Evolutionary conservation across 2,888 invertebrate species (phyloP), one percentile per base, ranked within the genome.

Genomic region (Iphiclides podalirius): DNA sequence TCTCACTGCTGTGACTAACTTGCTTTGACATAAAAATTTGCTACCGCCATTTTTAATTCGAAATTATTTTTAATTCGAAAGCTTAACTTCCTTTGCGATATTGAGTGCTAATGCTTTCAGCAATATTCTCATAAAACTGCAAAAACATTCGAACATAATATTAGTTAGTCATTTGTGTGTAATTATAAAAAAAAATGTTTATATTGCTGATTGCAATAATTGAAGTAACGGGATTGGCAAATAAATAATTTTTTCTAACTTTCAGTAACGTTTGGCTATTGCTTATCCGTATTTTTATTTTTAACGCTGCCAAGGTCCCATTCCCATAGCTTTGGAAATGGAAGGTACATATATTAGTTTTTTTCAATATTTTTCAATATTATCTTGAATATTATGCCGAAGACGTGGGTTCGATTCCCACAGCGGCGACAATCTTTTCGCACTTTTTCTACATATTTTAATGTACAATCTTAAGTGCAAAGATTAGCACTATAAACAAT

Each of bases 261-360:
- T n/a, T n/a, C n/a, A n/a, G n/a, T n/a, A n/a, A n/a, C n/a, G n/a
- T 38, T 40, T n/a, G 13, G 50, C 50, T 67, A 70, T 70, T 58
- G 82, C 82, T 82, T 83, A 80, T 68, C 75, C 71, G 63, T 78
- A 74, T 75, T 68, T 79, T 78, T 77, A 79, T 75, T 80, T 82
- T 77, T 66, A 72, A 79, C 70, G 87, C 87, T 84, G 87, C 88
- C 79, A 79, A 85, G 87, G 87, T 87, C 87, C 76, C 88, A 87
- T 86, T 88, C 87, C 80, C 83, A 86, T 81, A 88, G 86, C 72
- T 88, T 86, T 86, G 88, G 88, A 87, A 88, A 79, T 82, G 88
- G 86, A 82, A 88, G 88, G 88, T 91, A 90, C n/a, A n/a, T 66
- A 65, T 64, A 62, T 60, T 72, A 70, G 67, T 66, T 67, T 57